Conservation (phyloP, 2,113 vertebrate genomes). For the Castor canadensis region DNA sequence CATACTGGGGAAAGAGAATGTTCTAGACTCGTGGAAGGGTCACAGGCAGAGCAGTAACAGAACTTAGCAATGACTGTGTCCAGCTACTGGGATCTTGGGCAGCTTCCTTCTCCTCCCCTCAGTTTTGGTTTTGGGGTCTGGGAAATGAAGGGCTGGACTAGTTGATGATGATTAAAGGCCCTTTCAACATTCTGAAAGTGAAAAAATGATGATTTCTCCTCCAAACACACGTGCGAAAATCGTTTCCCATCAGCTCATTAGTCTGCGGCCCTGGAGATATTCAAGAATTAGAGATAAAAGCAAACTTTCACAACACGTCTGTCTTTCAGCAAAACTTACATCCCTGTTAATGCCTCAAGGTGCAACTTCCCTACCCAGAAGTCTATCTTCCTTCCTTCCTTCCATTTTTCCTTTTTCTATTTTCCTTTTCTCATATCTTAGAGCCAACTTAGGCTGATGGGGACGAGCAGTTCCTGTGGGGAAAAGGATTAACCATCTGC, state of each 20-base stretch:
- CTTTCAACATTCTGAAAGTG: background rate
- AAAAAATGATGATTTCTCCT: background rate
- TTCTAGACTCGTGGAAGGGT: background rate
- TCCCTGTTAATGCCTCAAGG: background rate
- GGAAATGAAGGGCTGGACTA: background rate
- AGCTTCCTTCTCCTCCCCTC: background rate
- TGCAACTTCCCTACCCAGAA: background rate
- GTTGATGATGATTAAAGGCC: background rate
- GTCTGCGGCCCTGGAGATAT: background rate
- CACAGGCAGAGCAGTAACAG: background rate
- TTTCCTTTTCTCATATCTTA: background rate
- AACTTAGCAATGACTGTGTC: background rate
- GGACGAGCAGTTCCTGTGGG: background rate
- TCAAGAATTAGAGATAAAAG: background rate
- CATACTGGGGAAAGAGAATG: background rate
- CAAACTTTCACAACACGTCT: background rate
- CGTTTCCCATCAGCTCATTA: background rate
- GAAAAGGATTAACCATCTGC: background rate
- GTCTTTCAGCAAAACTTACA: background rate
- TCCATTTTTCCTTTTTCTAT: background rate
- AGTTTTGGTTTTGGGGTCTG: background rate
- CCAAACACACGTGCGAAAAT: background rate
- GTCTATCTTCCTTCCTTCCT: background rate
- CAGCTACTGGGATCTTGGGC: background rate
- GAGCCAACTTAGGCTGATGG: background rate